A percentile compares a stretch with the other conserved stretches of the same genome.
Conservation (phyloP, 2,797 vertebrate species). For the Siniperca undulata region DNA sequence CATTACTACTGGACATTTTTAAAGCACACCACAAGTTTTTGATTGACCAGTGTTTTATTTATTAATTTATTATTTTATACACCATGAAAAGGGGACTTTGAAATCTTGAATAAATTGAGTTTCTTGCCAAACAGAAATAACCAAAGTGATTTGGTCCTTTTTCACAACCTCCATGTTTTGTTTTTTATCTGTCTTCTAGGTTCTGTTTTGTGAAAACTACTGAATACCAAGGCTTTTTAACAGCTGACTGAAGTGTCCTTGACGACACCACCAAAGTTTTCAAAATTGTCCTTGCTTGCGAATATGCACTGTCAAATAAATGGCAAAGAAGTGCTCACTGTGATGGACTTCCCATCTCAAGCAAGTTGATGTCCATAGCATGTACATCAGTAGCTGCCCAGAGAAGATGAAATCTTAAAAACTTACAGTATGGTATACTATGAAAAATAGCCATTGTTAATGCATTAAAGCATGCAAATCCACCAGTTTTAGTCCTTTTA, state of each 20-base stretch:
- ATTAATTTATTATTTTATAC: too few relatives aligned
- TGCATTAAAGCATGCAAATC: background rate
- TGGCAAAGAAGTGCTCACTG: background rate
- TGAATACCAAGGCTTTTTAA: background rate
- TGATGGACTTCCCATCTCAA: background rate
- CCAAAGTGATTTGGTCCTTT: background rate
- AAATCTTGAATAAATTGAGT: background rate
- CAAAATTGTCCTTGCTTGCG: background rate
- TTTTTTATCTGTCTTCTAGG: background rate
- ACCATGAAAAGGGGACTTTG: background rate
- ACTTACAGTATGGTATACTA: too few relatives aligned
- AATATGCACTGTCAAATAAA: slow-evolving; percentile 15
- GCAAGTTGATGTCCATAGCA: background rate
- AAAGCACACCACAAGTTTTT: background rate
- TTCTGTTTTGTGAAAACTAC: background rate
- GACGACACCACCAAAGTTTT: slow-evolving; percentile 18
- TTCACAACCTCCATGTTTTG: background rate
- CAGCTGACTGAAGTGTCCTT: slow-evolving; percentile 13
- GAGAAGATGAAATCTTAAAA: background rate
- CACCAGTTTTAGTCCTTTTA: background rate
- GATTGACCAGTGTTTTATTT: background rate
- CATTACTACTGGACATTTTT: background rate
- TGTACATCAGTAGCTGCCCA: background rate
- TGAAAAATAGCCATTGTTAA: slow-evolving; percentile 5
- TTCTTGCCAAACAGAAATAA: slow-evolving; percentile 5